Base-by-base conservation (phyloP, 30 jellyfish, hydroid and myxozoan species). In the Sanderia malayensis region DNA sequence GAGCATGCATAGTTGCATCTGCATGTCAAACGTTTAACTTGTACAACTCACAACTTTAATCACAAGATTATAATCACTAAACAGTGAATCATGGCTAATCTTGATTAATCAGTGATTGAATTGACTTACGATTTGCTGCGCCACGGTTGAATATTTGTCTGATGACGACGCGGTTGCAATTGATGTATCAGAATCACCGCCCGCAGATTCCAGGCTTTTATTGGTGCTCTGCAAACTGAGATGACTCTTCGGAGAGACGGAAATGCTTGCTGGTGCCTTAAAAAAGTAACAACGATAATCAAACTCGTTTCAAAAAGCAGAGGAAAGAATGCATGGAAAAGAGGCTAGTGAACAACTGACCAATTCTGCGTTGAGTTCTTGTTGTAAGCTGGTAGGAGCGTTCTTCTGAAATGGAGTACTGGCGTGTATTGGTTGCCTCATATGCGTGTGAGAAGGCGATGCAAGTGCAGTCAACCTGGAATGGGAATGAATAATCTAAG, bases 51-150 rank as follows among this genome's bases (percentile, higher is more conserved):
- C n/a, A n/a, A n/a, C n/a, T n/a, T n/a, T n/a, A n/a, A n/a, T n/a
- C n/a, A n/a, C n/a, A n/a, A n/a, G n/a, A n/a, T n/a, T n/a, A n/a
- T n/a, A n/a, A n/a, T n/a, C n/a, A n/a, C n/a, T n/a, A n/a, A n/a
- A n/a, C n/a, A n/a, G n/a, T n/a, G n/a, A n/a, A n/a, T n/a, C n/a
- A n/a, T n/a, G n/a, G n/a, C n/a, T n/a, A n/a, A n/a, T n/a, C n/a
- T n/a, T n/a, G n/a, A n/a, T n/a, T n/a, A n/a, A n/a, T n/a, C n/a
- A n/a, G n/a, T n/a, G 52, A 37, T 37, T 13, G 44, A 60, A 15
- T 44, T 10, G 17, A 70, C 96, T 85, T 76, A 85, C 96, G 49
- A 89, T 77, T 31, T 85, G 86, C 62, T 75, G 86, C 7, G 96
- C 96, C 21, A 85, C 85, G 19, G 81, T n/a, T 17, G 96, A 76